Evolutionary conservation across 2,113 vertebrate genomes (phyloP), one percentile per base, ranked within the genome.

Genomic region (Onychostoma macrolepis): DNA sequence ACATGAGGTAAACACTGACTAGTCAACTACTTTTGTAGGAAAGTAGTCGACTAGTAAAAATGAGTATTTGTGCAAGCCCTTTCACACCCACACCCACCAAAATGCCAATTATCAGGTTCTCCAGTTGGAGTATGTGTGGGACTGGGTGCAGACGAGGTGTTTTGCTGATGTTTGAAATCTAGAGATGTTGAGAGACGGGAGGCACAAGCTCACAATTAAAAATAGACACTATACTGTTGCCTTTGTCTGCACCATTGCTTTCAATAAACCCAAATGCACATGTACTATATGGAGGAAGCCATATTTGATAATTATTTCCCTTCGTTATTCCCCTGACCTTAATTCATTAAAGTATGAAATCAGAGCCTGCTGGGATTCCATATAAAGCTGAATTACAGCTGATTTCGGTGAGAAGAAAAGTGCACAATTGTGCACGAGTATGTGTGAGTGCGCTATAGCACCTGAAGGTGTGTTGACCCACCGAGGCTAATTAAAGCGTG

Each of bases 401-500:
- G 77, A 84, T 45, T 89, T 36, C 17, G 13, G 41, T 63, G 33
- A 82, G 36, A 83, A n/a, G 26, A n/a, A 71, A 71, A 15, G 30
- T 84, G 69, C 69, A 38, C 1, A 12, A 71, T 28, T 79, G 67
- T 75, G 41, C 21, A 38, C 38, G 82, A 69, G 77, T 33, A 17
- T 30, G 72, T 76, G 80, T 58, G 79, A n/a, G 71, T 24, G 63
- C 5, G n/a, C 19, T 63, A 41, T 41, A 74, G 80, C 67, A 82
- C 58, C 38, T 63, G 50, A 86, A 83, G 71, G 76, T 72, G 76
- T 88, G 53, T 80, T 86, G 88, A 89, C 84, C 89, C 89, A 50
- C 21, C 12, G 89, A 88, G 86, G 86, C 86, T 89, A 80, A 89
- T 89, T 89, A 89, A 88, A 86, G 36, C 63, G n/a, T 82, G 82